Evolutionary conservation across 1,140 invertebrate genomes (phyloP), one percentile per base, ranked within the genome.

Genomic region (Penaeus indicus): DNA sequence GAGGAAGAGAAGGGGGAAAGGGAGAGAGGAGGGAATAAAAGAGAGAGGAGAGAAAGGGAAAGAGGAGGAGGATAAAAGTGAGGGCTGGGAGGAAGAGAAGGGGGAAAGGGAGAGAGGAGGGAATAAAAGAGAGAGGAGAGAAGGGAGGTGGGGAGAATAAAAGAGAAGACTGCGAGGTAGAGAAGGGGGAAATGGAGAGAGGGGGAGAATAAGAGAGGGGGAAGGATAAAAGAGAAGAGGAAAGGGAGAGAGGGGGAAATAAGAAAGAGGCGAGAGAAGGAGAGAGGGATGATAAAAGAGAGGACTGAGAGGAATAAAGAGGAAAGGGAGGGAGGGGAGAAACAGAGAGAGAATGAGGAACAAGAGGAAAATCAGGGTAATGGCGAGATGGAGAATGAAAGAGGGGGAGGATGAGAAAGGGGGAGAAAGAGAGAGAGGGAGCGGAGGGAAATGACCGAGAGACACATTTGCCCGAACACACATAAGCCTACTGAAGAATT

Each of bases 71-170:
- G 13, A 62, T 13, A 82, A 25, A 13, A 10, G 8, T 8, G 38
- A 22, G 25, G 25, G 21, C 21, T 18, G 10, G 61, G 11, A 1
- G 25, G 8, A n/a, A 82, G 1, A 62, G 63, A n/a, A 62, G 47
- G 27, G 38, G 62, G 54, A 82, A 25, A 82, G 0, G 27, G 18
- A n/a, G 80, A 82, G 80, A 82, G 60, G n/a, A n/a, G n/a, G n/a
- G n/a, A n/a, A 78, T 8, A 32, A 19, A 78, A n/a, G 19, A n/a
- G 38, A 19, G 19, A 27, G 19, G 38, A 8, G 38, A 8, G 11
- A 10, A 16, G 32, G 25, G 38, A 19, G 11, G 10, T 54, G 25
- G 4, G 3, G 38, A 2, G 60, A n/a, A 8, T n/a, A 80, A 25
- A 22, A 80, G 54, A 54, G 42, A 22, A 42, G 60, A n/a, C n/a